Evolutionary conservation across 2,888 invertebrate genomes (phyloP), one percentile per base, ranked within the genome.

Genomic region (Digitonthophagus gazella): DNA sequence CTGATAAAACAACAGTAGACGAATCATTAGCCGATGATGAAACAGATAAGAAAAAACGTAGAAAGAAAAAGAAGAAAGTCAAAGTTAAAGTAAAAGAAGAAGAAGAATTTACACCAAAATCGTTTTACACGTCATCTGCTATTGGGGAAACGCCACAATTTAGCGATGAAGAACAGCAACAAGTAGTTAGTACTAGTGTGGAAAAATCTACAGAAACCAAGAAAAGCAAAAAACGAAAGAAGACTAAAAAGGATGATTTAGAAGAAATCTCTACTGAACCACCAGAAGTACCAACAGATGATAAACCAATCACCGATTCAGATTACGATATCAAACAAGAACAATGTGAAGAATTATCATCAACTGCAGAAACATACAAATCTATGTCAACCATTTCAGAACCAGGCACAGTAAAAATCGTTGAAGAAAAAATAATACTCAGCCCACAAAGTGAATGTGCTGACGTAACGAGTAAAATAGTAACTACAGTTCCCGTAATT

Each of bases 1-100:
- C 91, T 6, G 92, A 91, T 76, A 84, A 89, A 71, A 88, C 89
- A 0, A 83, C 87, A 16, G 85, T 89, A 76, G 86, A 89, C 80
- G 84, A 89, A 81, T 78, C 85, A 81, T 71, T 87, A 78, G 79
- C 85, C 78, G 83, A 83, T 18, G 81, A 82, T 15, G 81, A 81
- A 61, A 78, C 80, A 28, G 72, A 76, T 18, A 78, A 80, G 66
- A 81, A 81, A 71, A 83, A 83, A 71, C 80, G 86, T 65, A 75
- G 78, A 15, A 79, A 80, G 65, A 83, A 80, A 71, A 84, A 83
- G 74, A 78, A 79, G 14, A 80, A 80, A 64, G 82, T 83, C 71
- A 88, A 86, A 67, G 78, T 86, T 16, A 85, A 84, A 81, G 82
- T 82, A 74, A 86, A 82, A 67, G 83, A 83, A 65, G 83, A 82